These are phyloP conservation scores for Junonia oenone DNA, from an alignment of 2,888 invertebrate genomes.

Conservation along the genomic window DNA sequence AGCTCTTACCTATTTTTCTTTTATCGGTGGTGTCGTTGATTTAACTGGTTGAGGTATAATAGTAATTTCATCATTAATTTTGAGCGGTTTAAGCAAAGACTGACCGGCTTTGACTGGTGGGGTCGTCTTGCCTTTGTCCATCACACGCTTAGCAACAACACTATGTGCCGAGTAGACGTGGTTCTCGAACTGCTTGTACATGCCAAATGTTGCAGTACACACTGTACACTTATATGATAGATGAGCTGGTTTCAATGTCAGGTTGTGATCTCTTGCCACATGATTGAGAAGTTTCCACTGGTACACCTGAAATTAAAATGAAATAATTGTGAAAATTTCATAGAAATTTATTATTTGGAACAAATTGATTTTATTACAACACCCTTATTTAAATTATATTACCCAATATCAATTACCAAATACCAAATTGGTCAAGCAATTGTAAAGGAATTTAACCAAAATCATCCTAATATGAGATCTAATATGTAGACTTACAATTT, in stretches of 20 bases:
- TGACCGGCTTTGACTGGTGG: slow-evolving; percentile 37
- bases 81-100: slow-evolving; percentile 84
- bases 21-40: slow-evolving; percentile 34
- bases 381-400: too few relatives aligned
- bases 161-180: slow-evolving; percentile 96
- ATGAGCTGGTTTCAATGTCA: slow-evolving; percentile 95
- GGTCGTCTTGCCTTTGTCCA: slow-evolving; percentile 56
- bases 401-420: too few relatives aligned
- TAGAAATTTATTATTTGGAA: too few relatives aligned
- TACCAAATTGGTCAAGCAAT: too few relatives aligned
- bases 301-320: slow-evolving; percentile 84
- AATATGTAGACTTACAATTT: too few relatives aligned
- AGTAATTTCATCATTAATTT: slow-evolving; percentile 93
- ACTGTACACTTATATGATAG: slow-evolving; percentile 97
- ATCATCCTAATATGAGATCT: too few relatives aligned
- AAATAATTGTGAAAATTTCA: neutral
- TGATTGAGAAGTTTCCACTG: slow-evolving; percentile 96
- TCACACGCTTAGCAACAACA: slow-evolving; percentile 88
- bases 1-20: slow-evolving; percentile 43
- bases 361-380: neutral
- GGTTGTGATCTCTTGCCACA: slow-evolving; percentile 93
- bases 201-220: slow-evolving; percentile 95
- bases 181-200: slow-evolving; percentile 96
- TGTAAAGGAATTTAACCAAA: too few relatives aligned
- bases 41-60: slow-evolving; percentile 90